Evolutionary conservation across 2,888 invertebrate genomes (phyloP), one percentile per base, ranked within the genome.

Genomic region (Morpho deidamia): DNA sequence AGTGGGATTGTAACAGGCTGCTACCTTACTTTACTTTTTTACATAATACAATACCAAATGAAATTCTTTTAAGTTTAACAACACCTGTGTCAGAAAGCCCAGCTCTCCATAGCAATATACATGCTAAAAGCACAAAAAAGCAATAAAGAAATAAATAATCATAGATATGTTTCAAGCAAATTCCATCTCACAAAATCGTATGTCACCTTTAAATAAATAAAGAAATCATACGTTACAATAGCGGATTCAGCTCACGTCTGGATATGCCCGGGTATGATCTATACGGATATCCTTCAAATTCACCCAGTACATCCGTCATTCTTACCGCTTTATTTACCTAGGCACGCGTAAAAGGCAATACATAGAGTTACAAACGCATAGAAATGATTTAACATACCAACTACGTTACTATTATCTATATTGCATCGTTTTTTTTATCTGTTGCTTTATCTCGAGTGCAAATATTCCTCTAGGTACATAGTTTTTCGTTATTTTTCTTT

Each of bases 281-380:
- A 65, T 64, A 60, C 55, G 66, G 64, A 65, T 74, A 79, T 77
- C 78, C 80, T 78, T 80, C 80, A 80, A 80, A 79, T 71, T 61
- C 67, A 68, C 67, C 67, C 70, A 47, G 54, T 56, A 71, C 80
- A 83, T 84, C 74, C 80, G 79, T 84, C 84, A 84, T 81, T 79
- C 83, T 83, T 82, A 80, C 74, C 76, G 71, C 65, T 73, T 72
- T 83, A 83, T 83, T 84, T 83, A 83, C 83, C 81, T 84, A 82
- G 80, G 70, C 70, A 68, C 78, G 75, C 78, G 78, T 81, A 78
- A 81, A 79, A 79, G 78, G 74, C 77, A 73, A 76, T 78, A 74
- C 63, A 51, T 68, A 81, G 81, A 76, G 41, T 11, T 51, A 11
- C 0, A 14, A 45, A 59, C 0, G 0, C 3, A 1, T 65, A 76